phyloP scores from a whole-genome alignment of 2,888 invertebrate genomes.

The Halocaridina rubra region DNA sequence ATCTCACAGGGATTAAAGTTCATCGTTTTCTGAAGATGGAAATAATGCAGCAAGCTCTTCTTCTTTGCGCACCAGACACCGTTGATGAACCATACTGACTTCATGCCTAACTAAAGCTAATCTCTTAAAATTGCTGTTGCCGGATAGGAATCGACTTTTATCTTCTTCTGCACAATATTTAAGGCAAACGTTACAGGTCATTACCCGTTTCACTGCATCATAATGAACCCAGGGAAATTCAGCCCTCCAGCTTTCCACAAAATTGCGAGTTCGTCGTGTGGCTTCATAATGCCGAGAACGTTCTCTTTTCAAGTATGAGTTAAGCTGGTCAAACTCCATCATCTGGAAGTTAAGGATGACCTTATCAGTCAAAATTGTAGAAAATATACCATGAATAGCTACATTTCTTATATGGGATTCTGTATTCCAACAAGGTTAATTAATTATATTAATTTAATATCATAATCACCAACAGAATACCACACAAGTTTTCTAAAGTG shows the following conservation, averaged over 20 bases:
- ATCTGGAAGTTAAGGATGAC: constrained; percentile 3
- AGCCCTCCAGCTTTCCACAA: constrained; percentile 13
- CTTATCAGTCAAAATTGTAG: too few relatives aligned
- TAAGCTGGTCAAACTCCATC: neutral
- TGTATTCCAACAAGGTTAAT: too few relatives aligned
- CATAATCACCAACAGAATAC: too few relatives aligned
- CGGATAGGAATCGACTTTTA: constrained; percentile 24
- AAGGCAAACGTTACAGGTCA: constrained; percentile 28
- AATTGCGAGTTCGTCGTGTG: constrained; percentile 6
- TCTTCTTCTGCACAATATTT: constrained; percentile 28
- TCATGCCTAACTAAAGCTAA: constrained; percentile 20
- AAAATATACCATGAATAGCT: too few relatives aligned
- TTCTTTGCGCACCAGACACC: constrained; percentile 16
- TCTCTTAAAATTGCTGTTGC: constrained; percentile 30
- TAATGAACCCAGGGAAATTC: constrained; percentile 34
- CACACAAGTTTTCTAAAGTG: too few relatives aligned
- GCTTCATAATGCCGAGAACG: constrained; percentile 2
- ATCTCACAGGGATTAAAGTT: too few relatives aligned
- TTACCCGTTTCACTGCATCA: neutral
- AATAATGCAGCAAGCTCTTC: neutral
- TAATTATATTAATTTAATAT: too few relatives aligned
- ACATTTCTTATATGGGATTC: too few relatives aligned
- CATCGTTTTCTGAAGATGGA: too few relatives aligned
- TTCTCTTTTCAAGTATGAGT: neutral
- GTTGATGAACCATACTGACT: constrained; percentile 3